A percentile compares a stretch with the other conserved stretches of the same genome.
Evolutionary conservation across 2,113 vertebrate species (phyloP).

Genomic region (Sander vitreus): DNA sequence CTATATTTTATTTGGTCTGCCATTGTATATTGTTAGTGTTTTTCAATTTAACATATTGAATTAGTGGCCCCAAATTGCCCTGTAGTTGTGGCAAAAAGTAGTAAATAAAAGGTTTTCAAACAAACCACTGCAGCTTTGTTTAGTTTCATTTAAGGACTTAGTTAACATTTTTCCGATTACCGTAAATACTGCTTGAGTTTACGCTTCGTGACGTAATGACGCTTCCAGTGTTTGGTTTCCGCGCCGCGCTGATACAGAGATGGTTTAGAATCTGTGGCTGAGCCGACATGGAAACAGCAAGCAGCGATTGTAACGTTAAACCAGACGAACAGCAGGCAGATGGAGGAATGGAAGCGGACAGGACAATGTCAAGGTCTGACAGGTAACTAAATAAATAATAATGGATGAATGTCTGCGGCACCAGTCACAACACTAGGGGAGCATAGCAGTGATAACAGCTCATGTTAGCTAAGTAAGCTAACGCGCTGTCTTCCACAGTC

Average conservation of each 20-base stretch:
- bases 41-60: neutral
- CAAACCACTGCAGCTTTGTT: no score
- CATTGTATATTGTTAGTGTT: neutral
- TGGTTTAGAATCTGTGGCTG: neutral
- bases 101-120: neutral
- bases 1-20: neutral
- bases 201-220: constrained; percentile 60
- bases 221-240: constrained; percentile 67
- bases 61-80: neutral
- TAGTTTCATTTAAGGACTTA: no score
- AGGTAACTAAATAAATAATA: constrained; percentile 61
- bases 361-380: constrained; percentile 69
- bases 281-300: constrained; percentile 59
- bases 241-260: constrained; percentile 32
- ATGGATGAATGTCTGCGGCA: fast-evolving
- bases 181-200: neutral
- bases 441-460: neutral
- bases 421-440: neutral
- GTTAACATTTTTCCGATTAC: neutral
- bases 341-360: constrained; percentile 59
- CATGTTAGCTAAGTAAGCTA: neutral
- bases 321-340: constrained; percentile 47
- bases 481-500: neutral
- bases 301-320: constrained; percentile 24
- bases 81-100: neutral